Conservation (phyloP, 2,888 invertebrate genomes). For the Pheosia gnoma region DNA sequence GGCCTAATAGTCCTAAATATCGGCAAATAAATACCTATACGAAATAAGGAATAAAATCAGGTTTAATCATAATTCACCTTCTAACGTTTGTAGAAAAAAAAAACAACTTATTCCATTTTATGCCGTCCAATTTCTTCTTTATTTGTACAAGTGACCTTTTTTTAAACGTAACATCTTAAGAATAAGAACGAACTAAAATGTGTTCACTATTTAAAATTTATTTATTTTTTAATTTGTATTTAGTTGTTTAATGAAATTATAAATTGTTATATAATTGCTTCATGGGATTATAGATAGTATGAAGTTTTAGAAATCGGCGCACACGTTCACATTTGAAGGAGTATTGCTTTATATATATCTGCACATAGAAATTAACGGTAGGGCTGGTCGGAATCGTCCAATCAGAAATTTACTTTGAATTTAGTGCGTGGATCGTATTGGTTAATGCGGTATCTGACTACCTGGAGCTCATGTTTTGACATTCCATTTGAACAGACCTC, state of each 20-base stretch:
- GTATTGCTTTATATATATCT: too few species aligned
- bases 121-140: slow-evolving; percentile 64
- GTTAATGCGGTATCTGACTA: too few species aligned
- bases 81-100: not conserved
- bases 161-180: slow-evolving; percentile 46
- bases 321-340: not conserved
- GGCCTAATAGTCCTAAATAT: too few species aligned
- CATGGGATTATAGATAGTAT: not conserved
- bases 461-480: too few species aligned
- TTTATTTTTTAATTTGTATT: slow-evolving; percentile 16
- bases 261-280: slow-evolving; percentile 3
- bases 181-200: slow-evolving; percentile 53
- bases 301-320: not conserved
- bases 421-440: too few species aligned
- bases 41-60: too few species aligned
- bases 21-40: too few species aligned
- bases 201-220: slow-evolving; percentile 58
- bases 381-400: too few species aligned
- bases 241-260: not conserved
- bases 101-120: slow-evolving; percentile 30
- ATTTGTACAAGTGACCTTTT: slow-evolving; percentile 58
- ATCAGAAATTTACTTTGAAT: too few species aligned
- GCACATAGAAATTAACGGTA: too few species aligned
- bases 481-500: too few species aligned
- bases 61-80: too few species aligned